Evolutionary conservation across 2,113 vertebrate genomes (phyloP).

Genomic region (Gobio gobio): DNA sequence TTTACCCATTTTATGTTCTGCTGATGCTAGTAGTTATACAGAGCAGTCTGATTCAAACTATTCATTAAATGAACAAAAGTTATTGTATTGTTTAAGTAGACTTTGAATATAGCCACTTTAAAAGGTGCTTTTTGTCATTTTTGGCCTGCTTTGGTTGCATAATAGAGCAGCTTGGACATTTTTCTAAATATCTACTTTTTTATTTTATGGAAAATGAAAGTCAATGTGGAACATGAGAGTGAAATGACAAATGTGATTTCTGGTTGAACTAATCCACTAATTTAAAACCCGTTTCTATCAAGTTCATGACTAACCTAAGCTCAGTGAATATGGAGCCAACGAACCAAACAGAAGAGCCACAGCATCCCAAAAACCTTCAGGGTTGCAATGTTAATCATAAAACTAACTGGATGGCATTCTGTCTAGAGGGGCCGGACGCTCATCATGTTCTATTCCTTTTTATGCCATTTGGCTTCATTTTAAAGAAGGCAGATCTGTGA

Average conservation of each 20-base stretch:
- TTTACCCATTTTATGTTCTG: too few relatives aligned
- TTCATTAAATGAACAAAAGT: not conserved
- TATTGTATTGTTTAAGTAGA: too few relatives aligned
- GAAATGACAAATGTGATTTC: not conserved
- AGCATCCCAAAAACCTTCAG: conserved; percentile 11
- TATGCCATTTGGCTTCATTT: conserved; percentile 64
- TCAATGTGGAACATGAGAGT: not conserved
- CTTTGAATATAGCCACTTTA: not conserved
- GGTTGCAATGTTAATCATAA: conserved; percentile 31
- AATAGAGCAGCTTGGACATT: not conserved
- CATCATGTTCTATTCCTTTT: conserved; percentile 31
- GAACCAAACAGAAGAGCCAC: not conserved
- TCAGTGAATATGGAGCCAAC: not conserved
- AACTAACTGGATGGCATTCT: conserved; percentile 18
- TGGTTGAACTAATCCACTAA: not conserved
- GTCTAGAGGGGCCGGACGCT: conserved; percentile 5
- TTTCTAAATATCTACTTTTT: not conserved
- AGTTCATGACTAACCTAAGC: not conserved
- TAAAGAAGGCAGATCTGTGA: conserved; percentile 52
- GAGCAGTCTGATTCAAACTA: not conserved
- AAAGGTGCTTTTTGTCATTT: not conserved
- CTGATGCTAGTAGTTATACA: not conserved
- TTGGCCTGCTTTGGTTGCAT: not conserved
- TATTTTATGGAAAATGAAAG: not conserved
- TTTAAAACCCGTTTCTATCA: not conserved